A percentile compares a stretch with the other conserved stretches of the same genome.
These are phyloP conservation scores for Toxotes lorentzi DNA, from an alignment of 2,797 vertebrate species.

Conservation along the genomic window DNA sequence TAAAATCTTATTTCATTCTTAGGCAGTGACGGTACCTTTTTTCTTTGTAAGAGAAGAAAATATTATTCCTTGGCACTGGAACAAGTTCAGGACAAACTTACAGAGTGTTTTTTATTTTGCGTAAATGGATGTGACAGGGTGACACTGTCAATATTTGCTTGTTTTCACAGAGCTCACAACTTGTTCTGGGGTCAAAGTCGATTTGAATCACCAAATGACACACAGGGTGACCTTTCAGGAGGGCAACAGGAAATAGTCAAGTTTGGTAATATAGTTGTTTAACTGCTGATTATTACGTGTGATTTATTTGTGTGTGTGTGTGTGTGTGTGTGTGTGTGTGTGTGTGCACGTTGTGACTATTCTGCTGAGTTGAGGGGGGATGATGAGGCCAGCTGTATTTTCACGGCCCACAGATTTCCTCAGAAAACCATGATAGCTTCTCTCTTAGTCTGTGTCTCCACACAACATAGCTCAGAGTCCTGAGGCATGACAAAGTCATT, in stretches of 20 bases:
- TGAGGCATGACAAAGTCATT: constrained; percentile 61
- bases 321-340: constrained; percentile 20
- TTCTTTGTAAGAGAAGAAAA: not conserved
- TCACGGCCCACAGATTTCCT: constrained; percentile 67
- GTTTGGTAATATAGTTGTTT: constrained; percentile 20
- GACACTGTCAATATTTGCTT: constrained; percentile 65
- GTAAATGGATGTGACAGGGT: not conserved
- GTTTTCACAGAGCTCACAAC: constrained; percentile 32
- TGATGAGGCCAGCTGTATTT: constrained; percentile 56
- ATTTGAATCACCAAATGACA: constrained; percentile 40
- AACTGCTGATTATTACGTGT: constrained; percentile 6
- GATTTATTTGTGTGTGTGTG: not conserved
- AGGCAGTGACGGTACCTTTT: not conserved
- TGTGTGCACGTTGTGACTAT: too few relatives aligned
- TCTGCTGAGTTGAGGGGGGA: constrained; percentile 25
- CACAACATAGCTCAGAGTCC: constrained; percentile 69
- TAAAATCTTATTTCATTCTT: not conserved
- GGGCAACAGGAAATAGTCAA: constrained; percentile 17
- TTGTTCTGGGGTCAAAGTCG: constrained; percentile 62
- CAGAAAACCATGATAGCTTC: constrained; percentile 40
- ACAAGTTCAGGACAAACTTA: not conserved
- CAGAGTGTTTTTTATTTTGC: constrained; percentile 23
- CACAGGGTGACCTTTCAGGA: not conserved
- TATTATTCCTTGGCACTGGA: not conserved
- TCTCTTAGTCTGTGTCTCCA: constrained; percentile 7